A percentile compares a stretch with the other conserved stretches of the same genome.
These are phyloP conservation scores for Apeira syringaria DNA, from an alignment of 2,888 invertebrate species.

Conservation along the genomic window DNA sequence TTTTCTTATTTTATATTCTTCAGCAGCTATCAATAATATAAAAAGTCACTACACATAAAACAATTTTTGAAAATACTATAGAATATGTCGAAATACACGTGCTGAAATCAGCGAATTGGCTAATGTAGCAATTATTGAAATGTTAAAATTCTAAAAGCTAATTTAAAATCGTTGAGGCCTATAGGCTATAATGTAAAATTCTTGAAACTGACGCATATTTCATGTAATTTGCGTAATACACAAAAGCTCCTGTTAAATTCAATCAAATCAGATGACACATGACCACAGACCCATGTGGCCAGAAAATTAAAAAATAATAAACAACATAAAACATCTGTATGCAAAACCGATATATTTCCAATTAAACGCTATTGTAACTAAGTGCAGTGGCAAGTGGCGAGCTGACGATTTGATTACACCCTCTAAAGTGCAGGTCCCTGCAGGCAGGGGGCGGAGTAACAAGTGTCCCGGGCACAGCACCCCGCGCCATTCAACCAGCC, in stretches of 20 bases:
- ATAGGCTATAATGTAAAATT: no score
- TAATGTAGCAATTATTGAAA: no score
- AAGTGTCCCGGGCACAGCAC: conserved; percentile 62
- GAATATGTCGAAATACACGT: no score
- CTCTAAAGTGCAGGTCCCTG: conserved; percentile 55
- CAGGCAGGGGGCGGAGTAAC: conserved; percentile 59
- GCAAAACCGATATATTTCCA: conserved; percentile 41
- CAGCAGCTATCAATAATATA: no score
- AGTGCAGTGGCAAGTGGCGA: conserved; percentile 48
- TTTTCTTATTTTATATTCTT: no score
- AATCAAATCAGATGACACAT: conserved; percentile 35
- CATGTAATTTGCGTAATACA: no score
- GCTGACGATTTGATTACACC: conserved; percentile 67
- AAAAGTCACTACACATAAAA: no score
- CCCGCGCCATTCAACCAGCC: conserved; percentile 40
- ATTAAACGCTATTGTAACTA: conserved; percentile 58
- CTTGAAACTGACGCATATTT: no score
- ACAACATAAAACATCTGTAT: conserved; percentile 17
- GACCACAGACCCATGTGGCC: conserved; percentile 30
- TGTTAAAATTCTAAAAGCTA: no score
- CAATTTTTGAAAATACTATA: no score
- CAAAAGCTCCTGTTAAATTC: conserved; percentile 8
- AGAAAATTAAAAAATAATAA: conserved; percentile 23
- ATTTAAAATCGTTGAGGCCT: no score
- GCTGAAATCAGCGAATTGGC: no score